Evolutionary conservation across 2,797 vertebrate genomes (phyloP).

Genomic region (Halcyon leucocephala): DNA sequence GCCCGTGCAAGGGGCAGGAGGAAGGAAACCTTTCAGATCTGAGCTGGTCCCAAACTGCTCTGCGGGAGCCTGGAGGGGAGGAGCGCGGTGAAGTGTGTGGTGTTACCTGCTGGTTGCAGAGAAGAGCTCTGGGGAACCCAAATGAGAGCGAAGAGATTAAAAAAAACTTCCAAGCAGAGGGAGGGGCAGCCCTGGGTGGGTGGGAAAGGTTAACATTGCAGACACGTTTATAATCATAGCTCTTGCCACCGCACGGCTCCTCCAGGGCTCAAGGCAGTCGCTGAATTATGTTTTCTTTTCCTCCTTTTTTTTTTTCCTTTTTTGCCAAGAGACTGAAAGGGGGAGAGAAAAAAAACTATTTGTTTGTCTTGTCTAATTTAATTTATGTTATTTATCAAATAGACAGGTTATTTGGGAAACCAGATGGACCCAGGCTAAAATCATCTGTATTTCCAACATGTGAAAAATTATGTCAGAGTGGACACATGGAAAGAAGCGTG

Average conservation of each 20-base stretch:
- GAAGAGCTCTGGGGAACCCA: neutral
- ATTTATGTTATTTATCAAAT: slow-evolving; percentile 87
- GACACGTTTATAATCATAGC: slow-evolving; percentile 58
- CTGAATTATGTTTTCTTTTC: slow-evolving; percentile 60
- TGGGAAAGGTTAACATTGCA: slow-evolving; percentile 65
- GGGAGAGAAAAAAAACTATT: slow-evolving; percentile 71
- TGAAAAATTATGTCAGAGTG: slow-evolving; percentile 79
- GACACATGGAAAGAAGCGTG: slow-evolving; percentile 31
- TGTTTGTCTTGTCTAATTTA: slow-evolving; percentile 86
- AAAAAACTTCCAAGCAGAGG: neutral
- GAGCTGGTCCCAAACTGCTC: neutral
- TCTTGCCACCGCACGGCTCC: neutral
- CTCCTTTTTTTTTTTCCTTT: neutral
- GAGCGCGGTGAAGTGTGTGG: rapidly evolving
- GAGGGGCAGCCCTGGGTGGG: rapidly evolving
- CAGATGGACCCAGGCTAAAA: slow-evolving; percentile 85
- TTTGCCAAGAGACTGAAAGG: slow-evolving; percentile 61
- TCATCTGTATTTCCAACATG: slow-evolving; percentile 81
- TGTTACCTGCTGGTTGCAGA: neutral
- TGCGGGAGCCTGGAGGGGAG: rapidly evolving
- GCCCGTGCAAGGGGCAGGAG: rapidly evolving
- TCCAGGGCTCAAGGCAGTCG: slow-evolving; percentile 35
- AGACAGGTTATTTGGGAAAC: slow-evolving; percentile 88
- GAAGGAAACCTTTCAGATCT: rapidly evolving
- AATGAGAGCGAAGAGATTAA: neutral